phyloP scores from a whole-genome alignment of 2,888 invertebrate genomes.

The Nebria brevicollis region DNA sequence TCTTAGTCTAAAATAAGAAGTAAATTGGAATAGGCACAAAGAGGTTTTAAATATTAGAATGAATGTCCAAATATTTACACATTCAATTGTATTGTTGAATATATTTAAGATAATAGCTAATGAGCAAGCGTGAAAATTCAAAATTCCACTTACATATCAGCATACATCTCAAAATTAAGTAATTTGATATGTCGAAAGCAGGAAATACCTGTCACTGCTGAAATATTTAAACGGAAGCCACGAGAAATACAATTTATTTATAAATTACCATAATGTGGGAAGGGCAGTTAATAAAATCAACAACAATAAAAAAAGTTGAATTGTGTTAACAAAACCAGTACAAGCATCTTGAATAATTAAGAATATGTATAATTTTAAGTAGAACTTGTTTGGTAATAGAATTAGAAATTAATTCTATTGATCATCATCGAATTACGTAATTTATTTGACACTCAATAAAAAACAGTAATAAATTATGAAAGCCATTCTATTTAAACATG shows the following conservation, averaged over 20 bases:
- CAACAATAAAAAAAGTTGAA: background rate
- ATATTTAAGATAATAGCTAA: slow-evolving; percentile 25
- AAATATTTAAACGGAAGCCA: slow-evolving; percentile 30
- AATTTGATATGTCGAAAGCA: slow-evolving; percentile 27
- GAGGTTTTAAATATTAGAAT: background rate
- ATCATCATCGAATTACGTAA: background rate
- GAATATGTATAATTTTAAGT: background rate
- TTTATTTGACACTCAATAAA: background rate
- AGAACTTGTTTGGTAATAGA: background rate
- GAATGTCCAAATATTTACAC: background rate
- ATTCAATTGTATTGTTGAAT: slow-evolving; percentile 9
- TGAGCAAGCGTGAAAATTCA: slow-evolving; percentile 41
- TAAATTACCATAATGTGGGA: slow-evolving; percentile 30
- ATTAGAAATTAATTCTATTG: background rate
- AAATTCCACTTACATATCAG: slow-evolving; percentile 19
- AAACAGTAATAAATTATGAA: background rate
- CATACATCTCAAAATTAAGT: slow-evolving; percentile 18
- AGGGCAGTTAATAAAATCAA: background rate
- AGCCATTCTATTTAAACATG: background rate
- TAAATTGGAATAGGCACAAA: background rate
- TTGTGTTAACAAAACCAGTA: background rate
- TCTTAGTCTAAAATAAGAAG: background rate
- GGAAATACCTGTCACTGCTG: slow-evolving; percentile 24
- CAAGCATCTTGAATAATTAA: background rate
- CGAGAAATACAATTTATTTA: background rate